Percentiles rank a stretch among this genome's conserved stretches.
Conservation (phyloP, 2,888 invertebrate genomes). For the Cantharis flavilabris region DNA sequence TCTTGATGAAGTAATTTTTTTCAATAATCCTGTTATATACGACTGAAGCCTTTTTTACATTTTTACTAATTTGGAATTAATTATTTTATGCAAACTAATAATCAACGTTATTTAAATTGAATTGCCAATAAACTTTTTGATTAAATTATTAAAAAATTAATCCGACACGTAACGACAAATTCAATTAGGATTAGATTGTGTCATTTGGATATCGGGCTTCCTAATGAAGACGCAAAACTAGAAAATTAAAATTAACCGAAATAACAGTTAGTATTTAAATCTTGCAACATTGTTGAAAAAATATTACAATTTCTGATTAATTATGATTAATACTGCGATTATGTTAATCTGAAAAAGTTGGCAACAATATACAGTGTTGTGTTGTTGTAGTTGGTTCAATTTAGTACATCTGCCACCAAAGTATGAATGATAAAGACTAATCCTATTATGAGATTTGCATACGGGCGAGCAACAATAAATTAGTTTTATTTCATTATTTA, state of each 20-base stretch:
- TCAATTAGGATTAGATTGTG: conserved; percentile 1
- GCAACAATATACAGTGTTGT: conserved; percentile 3
- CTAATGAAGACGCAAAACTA: neutral
- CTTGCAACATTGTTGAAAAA: neutral
- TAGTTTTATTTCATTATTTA: conserved; percentile 54
- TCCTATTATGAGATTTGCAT: conserved; percentile 54
- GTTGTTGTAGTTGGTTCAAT: conserved; percentile 15
- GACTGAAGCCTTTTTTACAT: neutral
- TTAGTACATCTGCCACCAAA: conserved; percentile 39
- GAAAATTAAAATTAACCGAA: neutral
- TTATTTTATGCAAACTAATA: neutral
- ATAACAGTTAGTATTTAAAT: neutral
- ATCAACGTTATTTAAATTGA: neutral
- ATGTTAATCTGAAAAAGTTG: conserved; percentile 3
- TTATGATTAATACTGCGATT: neutral
- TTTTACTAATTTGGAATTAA: neutral
- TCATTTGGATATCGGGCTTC: neutral
- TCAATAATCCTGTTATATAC: neutral
- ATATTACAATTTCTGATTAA: neutral
- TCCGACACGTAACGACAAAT: neutral
- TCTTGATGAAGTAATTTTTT: neutral
- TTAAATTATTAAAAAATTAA: neutral
- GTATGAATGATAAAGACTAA: conserved; percentile 46
- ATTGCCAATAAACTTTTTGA: neutral
- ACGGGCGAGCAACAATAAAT: conserved; percentile 52